Evolutionary conservation across 2,888 invertebrate species (phyloP).

Genomic region (Hipparchia sbordonii): DNA sequence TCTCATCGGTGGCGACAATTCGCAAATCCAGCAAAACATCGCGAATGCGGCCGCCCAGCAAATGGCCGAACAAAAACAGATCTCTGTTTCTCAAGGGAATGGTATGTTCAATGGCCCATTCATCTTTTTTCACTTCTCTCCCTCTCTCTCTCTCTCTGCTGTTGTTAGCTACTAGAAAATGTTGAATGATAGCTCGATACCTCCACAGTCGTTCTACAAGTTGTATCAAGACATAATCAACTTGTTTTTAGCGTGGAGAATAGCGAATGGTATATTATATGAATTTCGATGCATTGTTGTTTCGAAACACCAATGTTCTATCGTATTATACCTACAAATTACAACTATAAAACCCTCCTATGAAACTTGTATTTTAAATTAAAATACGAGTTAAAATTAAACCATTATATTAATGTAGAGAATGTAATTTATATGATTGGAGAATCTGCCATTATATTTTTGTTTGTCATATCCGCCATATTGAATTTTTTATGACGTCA

Average conservation of each 20-base stretch:
- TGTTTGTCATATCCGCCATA: too few relatives aligned
- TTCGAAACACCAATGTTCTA: neutral
- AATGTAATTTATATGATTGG: too few relatives aligned
- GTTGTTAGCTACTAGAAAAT: too few relatives aligned
- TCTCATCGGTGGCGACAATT: conserved; percentile 58
- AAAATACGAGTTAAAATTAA: too few relatives aligned
- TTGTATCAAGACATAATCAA: conserved; percentile 64
- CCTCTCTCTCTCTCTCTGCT: too few relatives aligned
- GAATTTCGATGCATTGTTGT: neutral
- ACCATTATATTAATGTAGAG: too few relatives aligned
- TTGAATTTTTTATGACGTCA: too few relatives aligned
- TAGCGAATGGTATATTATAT: conserved; percentile 48
- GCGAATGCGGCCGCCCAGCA: conserved; percentile 55
- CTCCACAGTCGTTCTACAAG: conserved; percentile 77
- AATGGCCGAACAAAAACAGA: conserved; percentile 67
- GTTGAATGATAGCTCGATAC: conserved; percentile 19
- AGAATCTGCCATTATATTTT: too few relatives aligned
- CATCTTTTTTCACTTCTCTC: neutral
- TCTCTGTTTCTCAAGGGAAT: conserved; percentile 53
- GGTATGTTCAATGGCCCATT: conserved; percentile 47
- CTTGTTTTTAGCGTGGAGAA: conserved; percentile 77
- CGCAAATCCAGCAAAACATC: conserved; percentile 63
- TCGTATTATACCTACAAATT: conserved; percentile 8
- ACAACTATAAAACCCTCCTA: too few relatives aligned
- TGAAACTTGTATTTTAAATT: too few relatives aligned